Evolutionary conservation across 2,888 invertebrate genomes (phyloP), one percentile per base, ranked within the genome.

Genomic region (Leistus spinibarbis): DNA sequence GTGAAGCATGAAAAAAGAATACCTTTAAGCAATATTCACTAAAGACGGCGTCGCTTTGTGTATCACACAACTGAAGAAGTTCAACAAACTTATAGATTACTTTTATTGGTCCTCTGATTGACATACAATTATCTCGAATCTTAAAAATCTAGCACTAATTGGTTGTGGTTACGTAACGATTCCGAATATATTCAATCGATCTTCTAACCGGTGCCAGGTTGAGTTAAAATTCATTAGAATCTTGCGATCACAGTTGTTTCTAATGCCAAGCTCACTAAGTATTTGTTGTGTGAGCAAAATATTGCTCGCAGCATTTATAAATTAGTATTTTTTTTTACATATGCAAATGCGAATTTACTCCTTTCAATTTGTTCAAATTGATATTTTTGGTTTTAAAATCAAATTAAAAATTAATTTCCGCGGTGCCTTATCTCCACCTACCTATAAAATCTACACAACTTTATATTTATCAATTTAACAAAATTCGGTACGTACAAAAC

Each of bases 31-130:
- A 19, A 64, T 24, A 16, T 24, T 40, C 62, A 70, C 57, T 22
- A n/a, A 68, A 1, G 57, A 69, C 71, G 71, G 71, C 23, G 54
- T 54, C 63, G 27, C 71, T 71, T 64, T 70, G 70, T 63, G 53
- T 56, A 69, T 69, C 68, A 53, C 24, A 63, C n/a, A n/a, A n/a
- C 70, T 63, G 63, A 60, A 40, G 40, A 72, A 72, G 72, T 72
- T 72, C 72, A 72, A 72, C 66, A 72, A 72, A 72, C 72, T 72
- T 72, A 72, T 72, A 72, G 65, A 72, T 72, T 72, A 72, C 66
- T 72, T 72, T 72, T 72, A 72, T 72, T 72, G 40, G 66, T 57
- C 64, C 27, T 66, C 72, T 72, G 73, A 73, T 73, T 73, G 73
- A 73, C 67, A 73, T 56, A 73, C 67, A 73, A 73, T 73, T 73